A percentile compares a stretch with the other conserved stretches of the same genome.
Evolutionary conservation across 2,113 vertebrate genomes (phyloP).

Genomic region (Indri indri): DNA sequence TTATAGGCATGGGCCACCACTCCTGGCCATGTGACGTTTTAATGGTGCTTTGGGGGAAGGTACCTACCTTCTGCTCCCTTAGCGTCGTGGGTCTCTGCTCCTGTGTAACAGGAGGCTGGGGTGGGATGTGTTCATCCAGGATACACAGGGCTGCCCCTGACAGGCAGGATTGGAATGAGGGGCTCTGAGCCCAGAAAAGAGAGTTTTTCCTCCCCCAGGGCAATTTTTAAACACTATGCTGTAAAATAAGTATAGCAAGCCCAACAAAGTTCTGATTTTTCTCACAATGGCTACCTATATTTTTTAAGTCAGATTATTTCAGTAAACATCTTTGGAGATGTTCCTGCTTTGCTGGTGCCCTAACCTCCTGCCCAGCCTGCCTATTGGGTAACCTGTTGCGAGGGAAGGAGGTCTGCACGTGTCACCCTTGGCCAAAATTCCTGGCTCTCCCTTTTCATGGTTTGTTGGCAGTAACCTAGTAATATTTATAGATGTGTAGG

Average conservation of each 20-base stretch:
- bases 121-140: neutral
- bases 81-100: rapidly evolving
- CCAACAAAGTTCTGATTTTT: neutral
- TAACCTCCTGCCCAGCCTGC: neutral
- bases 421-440: neutral
- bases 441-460: constrained; percentile 27
- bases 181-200: neutral
- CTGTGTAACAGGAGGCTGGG: neutral
- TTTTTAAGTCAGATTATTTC: neutral
- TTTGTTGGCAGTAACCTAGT: constrained; percentile 50
- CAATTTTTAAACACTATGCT: neutral
- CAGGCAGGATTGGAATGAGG: neutral
- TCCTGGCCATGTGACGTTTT: neutral
- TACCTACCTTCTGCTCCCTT: neutral
- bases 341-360: neutral
- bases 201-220: neutral
- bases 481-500: neutral
- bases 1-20: too few relatives aligned
- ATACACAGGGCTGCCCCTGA: neutral
- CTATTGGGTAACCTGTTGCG: neutral
- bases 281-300: neutral
- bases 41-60: neutral
- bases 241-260: neutral
- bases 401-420: neutral
- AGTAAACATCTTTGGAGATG: neutral